Evolutionary conservation across 1,140 invertebrate species (phyloP).

Genomic region (Brachionus manjavacas): DNA sequence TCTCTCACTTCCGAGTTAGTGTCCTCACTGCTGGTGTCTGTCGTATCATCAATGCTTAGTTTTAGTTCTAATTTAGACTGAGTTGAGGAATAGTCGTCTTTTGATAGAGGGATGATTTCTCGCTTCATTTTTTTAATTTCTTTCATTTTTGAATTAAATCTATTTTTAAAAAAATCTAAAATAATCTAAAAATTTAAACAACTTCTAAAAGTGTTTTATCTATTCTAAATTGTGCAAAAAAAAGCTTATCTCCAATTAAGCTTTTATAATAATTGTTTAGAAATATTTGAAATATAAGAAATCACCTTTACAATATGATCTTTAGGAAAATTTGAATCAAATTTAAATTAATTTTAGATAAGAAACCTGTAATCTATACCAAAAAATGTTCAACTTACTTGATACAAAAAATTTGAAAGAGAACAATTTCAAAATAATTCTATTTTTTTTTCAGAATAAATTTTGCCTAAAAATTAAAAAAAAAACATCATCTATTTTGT

Average conservation of each 20-base stretch:
- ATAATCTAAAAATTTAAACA: background rate
- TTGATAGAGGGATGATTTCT: slow-evolving; percentile 4
- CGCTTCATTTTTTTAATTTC: slow-evolving; percentile 18
- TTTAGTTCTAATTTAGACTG: slow-evolving; percentile 10
- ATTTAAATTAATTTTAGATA: background rate
- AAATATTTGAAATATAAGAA: slow-evolving; percentile 9
- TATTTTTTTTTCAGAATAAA: background rate
- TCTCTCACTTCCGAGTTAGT: slow-evolving; percentile 44
- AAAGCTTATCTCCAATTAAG: background rate
- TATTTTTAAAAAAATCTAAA: background rate
- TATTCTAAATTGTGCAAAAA: background rate
- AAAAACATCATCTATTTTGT: background rate
- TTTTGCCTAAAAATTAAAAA: background rate
- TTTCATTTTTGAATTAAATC: background rate
- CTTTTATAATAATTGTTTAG: background rate
- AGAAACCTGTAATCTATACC: background rate
- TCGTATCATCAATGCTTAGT: background rate
- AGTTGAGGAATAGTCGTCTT: background rate
- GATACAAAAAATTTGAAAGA: background rate
- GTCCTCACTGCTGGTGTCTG: background rate
- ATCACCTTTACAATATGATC: background rate
- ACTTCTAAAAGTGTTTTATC: background rate
- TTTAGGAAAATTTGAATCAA: background rate
- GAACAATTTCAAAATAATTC: background rate
- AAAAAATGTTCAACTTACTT: background rate